phyloP scores from a whole-genome alignment of 23 tunicate genomes.

The Aplidium turbinatum region DNA sequence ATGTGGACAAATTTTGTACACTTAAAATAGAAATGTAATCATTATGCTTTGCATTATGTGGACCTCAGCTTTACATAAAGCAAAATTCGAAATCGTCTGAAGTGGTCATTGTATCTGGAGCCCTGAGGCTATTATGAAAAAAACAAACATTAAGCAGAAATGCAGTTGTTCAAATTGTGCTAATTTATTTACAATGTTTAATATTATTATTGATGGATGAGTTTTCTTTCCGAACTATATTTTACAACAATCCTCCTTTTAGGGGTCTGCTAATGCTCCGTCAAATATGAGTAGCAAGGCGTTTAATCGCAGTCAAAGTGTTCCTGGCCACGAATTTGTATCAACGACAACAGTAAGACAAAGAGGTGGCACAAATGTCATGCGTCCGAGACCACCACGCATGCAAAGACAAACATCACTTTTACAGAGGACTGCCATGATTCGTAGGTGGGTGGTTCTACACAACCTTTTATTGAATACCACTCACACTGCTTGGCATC shows the following conservation, averaged over 20 bases:
- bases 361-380: constrained; percentile 10
- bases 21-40: no score
- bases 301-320: constrained; percentile 49
- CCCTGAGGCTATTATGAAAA: no score
- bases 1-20: no score
- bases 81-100: no score
- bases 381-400: constrained; percentile 4
- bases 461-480: no score
- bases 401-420: constrained; percentile 72
- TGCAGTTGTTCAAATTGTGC: no score
- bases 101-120: no score
- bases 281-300: not conserved
- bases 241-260: not conserved
- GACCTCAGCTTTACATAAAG: no score
- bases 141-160: no score
- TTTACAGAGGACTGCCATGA: constrained; percentile 73
- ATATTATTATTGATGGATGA: not conserved
- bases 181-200: no score
- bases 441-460: constrained; percentile 65
- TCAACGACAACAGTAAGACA: constrained; percentile 5
- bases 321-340: constrained; percentile 51
- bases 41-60: no score
- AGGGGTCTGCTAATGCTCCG: not conserved
- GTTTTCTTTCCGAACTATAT: not conserved
- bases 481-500: no score